Evolutionary conservation across 2,113 vertebrate genomes (phyloP), one percentile per base, ranked within the genome.

Genomic region (Catagonus wagneri): DNA sequence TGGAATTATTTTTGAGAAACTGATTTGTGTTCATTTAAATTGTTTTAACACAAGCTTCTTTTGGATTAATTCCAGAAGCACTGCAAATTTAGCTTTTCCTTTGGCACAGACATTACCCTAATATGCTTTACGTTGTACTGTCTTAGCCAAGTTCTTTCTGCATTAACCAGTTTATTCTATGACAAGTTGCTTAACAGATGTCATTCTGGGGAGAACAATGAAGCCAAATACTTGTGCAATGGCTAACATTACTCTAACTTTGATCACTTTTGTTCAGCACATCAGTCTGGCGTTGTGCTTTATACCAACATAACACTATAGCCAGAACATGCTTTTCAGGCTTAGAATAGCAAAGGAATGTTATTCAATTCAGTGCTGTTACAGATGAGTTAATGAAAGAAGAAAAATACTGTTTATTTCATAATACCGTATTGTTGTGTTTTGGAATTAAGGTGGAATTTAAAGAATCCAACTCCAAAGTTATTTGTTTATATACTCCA

Each of bases 371-470:
- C 99, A 99, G 98, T 98, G 99, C 98, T 98, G 99, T 99, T 99
- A 98, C 99, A 99, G 98, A 98, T 98, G 98, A 98, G 98, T 99
- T 99, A 99, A 99, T 99, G 98, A 99, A 98, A 98, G 98, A 99
- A 99, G 99, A 99, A 99, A 99, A 99, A 99, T 99, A 99, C 99
- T 99, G 99, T 99, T 99, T 99, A 99, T 99, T 99, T 99, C 99
- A 99, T 98, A 99, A 99, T 98, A 98, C 98, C 98, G 96, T 97
- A 97, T 97, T 99, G 99, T 99, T 99, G 98, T 99, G 63, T 96
- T 99, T 99, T 98, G 98, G 99, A 98, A 99, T 99, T 99, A 99
- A 98, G 94, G 94, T 98, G 98, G 99, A 99, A 99, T 99, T 98
- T 98, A 97, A 98, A 98, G 99, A 99, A 99, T 99, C 98, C 97